Evolutionary conservation across 1,140 invertebrate genomes (phyloP), one percentile per base, ranked within the genome.

Genomic region (Procambarus virginalis): DNA sequence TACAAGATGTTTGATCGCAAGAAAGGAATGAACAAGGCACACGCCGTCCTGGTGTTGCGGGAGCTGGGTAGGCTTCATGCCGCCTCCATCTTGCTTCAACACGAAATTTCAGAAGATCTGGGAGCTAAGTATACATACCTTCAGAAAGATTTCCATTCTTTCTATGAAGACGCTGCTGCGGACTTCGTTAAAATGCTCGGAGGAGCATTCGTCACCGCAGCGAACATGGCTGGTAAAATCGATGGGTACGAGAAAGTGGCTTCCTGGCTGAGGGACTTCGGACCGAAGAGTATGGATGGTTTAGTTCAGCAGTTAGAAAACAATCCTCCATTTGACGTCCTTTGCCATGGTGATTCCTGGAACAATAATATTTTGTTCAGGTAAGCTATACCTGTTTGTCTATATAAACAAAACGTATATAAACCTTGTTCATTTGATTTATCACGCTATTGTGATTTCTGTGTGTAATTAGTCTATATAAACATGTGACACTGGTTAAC

Each of bases 11-110:
- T 81, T 51, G 77, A 80, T 22, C 88, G 88, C 3, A 48, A 51
- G 84, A 86, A 86, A 51, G 83, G 84, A n/a, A 83, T 91, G 68
- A 87, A 91, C 51, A 78, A 58, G 70, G 86, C 70, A 3, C 86
- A 89, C 45, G 46, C 75, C 14, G 46, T 60, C 20, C 60, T 91
- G 64, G 78, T 89, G 4, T 5, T 86, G 20, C 73, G 73, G 9
- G 91, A 91, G 68, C 70, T 86, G 34, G 87, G 77, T 4, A 84
- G 76, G n/a, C 83, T 91, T 17, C 91, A 91, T 78, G 91, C 91
- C 0, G 83, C 91, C 8, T 89, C 86, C 1, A 58, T 55, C 8
- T 22, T 89, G 3, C 1, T 78, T 14, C 58, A 84, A 51, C 49
- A 34, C 4, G 76, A 86, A 78, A 58, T n/a, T 14, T 45, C 73